These are phyloP conservation scores for Ptilodon capucinus DNA, from an alignment of 2,888 invertebrate species.

Conservation along the genomic window DNA sequence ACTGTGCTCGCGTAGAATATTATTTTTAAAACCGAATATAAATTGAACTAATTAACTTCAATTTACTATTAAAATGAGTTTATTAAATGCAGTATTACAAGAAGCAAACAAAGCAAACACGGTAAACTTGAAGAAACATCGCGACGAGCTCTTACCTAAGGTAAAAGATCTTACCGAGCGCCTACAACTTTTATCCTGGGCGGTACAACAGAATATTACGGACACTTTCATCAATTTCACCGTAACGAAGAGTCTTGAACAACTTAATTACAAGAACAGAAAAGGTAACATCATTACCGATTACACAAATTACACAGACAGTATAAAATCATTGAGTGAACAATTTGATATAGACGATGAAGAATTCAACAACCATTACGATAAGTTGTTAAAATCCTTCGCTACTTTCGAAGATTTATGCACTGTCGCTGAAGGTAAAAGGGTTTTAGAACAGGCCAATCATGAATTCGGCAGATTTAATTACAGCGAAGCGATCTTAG, in stretches of 20 bases:
- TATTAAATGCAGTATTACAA: conserved; percentile 63
- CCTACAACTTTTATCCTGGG: conserved; percentile 66
- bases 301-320: conserved; percentile 42
- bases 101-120: conserved; percentile 60
- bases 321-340: conserved; percentile 41
- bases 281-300: conserved; percentile 58
- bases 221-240: conserved; percentile 65
- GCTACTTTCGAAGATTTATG: conserved; percentile 53
- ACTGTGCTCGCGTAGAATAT: not conserved
- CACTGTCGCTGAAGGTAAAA: conserved; percentile 56
- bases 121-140: conserved; percentile 58
- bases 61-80: conserved; percentile 55
- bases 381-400: conserved; percentile 51
- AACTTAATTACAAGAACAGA: conserved; percentile 65
- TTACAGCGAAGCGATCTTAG: conserved; percentile 61
- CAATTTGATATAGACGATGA: conserved; percentile 48
- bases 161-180: conserved; percentile 64
- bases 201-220: conserved; percentile 65
- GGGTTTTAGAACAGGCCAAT: conserved; percentile 59
- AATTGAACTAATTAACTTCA: not conserved
- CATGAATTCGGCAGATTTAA: conserved; percentile 65
- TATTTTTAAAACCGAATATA: conserved; percentile 36
- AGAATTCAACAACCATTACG: conserved; percentile 50
- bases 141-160: conserved; percentile 52
- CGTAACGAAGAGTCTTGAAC: conserved; percentile 68